phyloP scores from a whole-genome alignment of 2,113 vertebrate genomes.

The Oceanodroma tethys region DNA sequence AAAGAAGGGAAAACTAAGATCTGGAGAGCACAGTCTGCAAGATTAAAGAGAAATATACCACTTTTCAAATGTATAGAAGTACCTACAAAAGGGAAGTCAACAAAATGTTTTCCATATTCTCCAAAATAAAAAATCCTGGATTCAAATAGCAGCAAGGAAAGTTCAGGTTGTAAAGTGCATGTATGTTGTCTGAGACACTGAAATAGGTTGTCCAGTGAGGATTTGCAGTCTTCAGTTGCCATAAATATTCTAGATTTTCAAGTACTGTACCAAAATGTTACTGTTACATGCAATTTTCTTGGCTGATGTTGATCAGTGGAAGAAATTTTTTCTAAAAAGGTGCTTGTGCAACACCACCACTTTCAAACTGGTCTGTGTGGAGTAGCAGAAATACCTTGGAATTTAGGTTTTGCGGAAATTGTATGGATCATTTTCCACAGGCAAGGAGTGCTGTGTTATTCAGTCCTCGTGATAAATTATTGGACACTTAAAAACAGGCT shows the following conservation, averaged over 20 bases:
- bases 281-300: not conserved
- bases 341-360: not conserved
- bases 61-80: not conserved
- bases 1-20: not conserved
- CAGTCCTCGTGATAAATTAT: not conserved
- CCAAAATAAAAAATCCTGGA: not conserved
- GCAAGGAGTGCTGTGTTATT: not conserved
- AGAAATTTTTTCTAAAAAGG: not conserved
- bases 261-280: not conserved
- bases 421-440: not conserved
- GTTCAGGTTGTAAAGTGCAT: not conserved
- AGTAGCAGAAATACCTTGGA: not conserved
- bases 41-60: not conserved
- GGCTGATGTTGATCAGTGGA: fast-evolving
- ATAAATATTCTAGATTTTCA: not conserved
- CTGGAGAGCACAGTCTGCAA: not conserved
- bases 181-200: not conserved
- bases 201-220: not conserved
- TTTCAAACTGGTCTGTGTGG: not conserved
- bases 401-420: not conserved
- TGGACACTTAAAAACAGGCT: not conserved
- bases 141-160: not conserved
- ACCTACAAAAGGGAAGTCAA: not conserved
- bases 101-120: not conserved
- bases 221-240: not conserved